Evolutionary conservation across 1,140 invertebrate genomes (phyloP), one percentile per base, ranked within the genome.

Genomic region (Listronotus oregonensis): DNA sequence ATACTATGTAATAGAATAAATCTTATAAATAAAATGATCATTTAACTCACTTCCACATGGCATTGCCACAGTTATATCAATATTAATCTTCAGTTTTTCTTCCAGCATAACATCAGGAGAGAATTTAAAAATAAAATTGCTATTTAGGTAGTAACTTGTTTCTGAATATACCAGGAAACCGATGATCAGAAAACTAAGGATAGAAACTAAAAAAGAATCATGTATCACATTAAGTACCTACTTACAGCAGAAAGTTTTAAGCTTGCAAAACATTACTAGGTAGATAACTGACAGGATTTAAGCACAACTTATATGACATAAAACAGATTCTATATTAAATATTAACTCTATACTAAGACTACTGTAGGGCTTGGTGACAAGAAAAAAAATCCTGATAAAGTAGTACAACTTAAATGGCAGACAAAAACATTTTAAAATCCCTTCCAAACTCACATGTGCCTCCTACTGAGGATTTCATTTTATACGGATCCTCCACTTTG

Each of bases 11-110:
- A 14, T 44, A 14, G 12, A n/a, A 6, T 5, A 46, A n/a, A 46
- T 46, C 7, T 11, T 46, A 17, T 46, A n/a, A 46, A 27, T 27
- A 27, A 27, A 27, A n/a, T 2, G 6, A 17, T 8, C 6, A 21
- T 42, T 4, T 52, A 69, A 83, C 85, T 84, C 83, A 90, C 87
- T 80, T 69, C 79, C 80, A 80, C 95, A 97, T 63, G 90, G 91
- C 91, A 95, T 97, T 21, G 95, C 95, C 12, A 98, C 88, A 6
- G 95, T 97, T 46, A 98, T 87, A 78, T 98, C 95, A 49, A 98
- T 85, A 80, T 97, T 96, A 71, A 98, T 91, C 78, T 90, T 89
- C 27, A 98, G 79, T 80, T 95, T 96, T 66, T 89, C 90, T 77
- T 95, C 88, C 77, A 92, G 86, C 60, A 96, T 89, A n/a, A 87